phyloP scores from a whole-genome alignment of 2,888 invertebrate species.

The Mythimna impura region DNA sequence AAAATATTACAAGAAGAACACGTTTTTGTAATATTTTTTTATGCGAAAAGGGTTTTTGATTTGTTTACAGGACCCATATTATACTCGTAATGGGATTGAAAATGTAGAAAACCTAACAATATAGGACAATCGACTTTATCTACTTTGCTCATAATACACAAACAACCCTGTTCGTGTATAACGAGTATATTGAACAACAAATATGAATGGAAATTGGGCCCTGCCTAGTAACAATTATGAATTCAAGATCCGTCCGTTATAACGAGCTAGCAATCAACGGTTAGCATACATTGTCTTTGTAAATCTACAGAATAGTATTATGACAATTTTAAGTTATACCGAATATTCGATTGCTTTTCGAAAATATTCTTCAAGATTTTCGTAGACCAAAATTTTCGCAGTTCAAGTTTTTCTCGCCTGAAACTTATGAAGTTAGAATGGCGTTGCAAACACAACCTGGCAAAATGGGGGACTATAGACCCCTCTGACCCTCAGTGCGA shows the following conservation, averaged over 20 bases:
- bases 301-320: slow-evolving; percentile 24
- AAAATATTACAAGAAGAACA: background rate
- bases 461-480: no score
- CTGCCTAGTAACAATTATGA: slow-evolving; percentile 51
- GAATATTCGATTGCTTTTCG: background rate
- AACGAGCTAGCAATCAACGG: slow-evolving; percentile 48
- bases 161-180: background rate
- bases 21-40: background rate
- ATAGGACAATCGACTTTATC: background rate
- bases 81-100: background rate
- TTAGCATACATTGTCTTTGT: slow-evolving; percentile 42
- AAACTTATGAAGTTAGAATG: no score
- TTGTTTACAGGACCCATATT: background rate
- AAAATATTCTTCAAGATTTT: background rate
- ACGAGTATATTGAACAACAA: slow-evolving; percentile 45
- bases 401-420: no score
- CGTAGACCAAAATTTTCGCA: no score
- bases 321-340: background rate
- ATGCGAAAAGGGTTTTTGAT: background rate
- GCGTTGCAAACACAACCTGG: no score
- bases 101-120: background rate
- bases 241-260: slow-evolving; percentile 48
- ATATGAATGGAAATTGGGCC: slow-evolving; percentile 35
- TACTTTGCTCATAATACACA: background rate
- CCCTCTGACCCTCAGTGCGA: no score